Evolutionary conservation across 2,113 vertebrate genomes (phyloP).

Genomic region (Bufo gargarizans): DNA sequence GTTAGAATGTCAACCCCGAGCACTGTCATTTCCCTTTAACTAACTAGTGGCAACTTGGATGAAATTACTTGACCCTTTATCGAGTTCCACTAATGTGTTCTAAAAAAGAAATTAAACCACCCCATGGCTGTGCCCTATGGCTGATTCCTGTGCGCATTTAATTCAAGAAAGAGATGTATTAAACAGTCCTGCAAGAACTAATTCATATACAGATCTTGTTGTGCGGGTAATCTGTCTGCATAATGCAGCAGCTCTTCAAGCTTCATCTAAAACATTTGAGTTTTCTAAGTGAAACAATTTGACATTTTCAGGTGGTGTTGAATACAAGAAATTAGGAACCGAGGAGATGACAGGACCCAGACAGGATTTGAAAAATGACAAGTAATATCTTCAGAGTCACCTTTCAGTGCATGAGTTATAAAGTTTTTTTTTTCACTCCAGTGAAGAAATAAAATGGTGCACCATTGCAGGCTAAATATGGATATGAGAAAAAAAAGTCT

Average conservation of each 20-base stretch:
- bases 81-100: conserved; percentile 87
- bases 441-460: conserved; percentile 32
- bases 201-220: conserved; percentile 71
- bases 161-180: conserved; percentile 84
- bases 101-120: conserved; percentile 85
- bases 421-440: conserved; percentile 26
- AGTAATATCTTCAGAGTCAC: conserved; percentile 57
- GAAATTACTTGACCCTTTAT: conserved; percentile 91
- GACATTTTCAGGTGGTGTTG: conserved; percentile 45
- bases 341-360: conserved; percentile 47
- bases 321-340: conserved; percentile 48
- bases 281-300: conserved; percentile 56
- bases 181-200: conserved; percentile 78
- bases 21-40: conserved; percentile 79
- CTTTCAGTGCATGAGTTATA: conserved; percentile 52
- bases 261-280: conserved; percentile 53
- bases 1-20: conserved; percentile 68
- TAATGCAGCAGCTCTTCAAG: conserved; percentile 59
- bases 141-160: conserved; percentile 78
- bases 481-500: background rate
- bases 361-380: conserved; percentile 50
- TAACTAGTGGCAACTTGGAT: conserved; percentile 84
- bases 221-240: conserved; percentile 66
- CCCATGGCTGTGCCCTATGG: conserved; percentile 75
- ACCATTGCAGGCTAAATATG: background rate